Percentiles rank a stretch among this genome's conserved stretches.
Conservation (phyloP, 2,888 invertebrate genomes). For the Oligia fasciuncula region DNA sequence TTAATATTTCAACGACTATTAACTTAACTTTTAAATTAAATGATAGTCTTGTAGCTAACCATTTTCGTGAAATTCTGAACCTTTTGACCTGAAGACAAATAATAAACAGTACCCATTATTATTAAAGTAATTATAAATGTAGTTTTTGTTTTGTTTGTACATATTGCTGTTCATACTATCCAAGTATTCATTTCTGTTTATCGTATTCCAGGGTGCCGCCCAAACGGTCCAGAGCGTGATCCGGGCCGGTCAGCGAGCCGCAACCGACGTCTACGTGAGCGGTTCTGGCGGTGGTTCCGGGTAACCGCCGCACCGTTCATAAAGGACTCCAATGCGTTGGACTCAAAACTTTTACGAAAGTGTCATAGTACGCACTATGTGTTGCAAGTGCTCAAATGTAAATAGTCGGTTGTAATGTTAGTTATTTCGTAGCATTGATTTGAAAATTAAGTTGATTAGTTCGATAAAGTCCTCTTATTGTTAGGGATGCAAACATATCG, state of each 20-base stretch:
- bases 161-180: background rate
- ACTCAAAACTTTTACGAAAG: slow-evolving; percentile 87
- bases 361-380: slow-evolving; percentile 89
- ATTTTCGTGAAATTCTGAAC: background rate
- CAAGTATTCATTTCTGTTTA: background rate
- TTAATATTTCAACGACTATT: slow-evolving; percentile 23
- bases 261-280: slow-evolving; percentile 86
- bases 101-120: background rate
- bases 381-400: slow-evolving; percentile 87
- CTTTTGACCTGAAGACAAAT: background rate
- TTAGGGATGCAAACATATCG: slow-evolving; percentile 54
- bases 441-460: slow-evolving; percentile 57
- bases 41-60: background rate
- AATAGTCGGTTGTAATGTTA: slow-evolving; percentile 70
- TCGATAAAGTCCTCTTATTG: slow-evolving; percentile 55
- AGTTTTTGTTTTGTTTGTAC: background rate
- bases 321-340: slow-evolving; percentile 63
- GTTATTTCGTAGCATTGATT: slow-evolving; percentile 61
- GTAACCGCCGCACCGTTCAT: slow-evolving; percentile 57
- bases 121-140: background rate
- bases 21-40: background rate
- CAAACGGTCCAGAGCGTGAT: slow-evolving; percentile 92
- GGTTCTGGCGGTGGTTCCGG: slow-evolving; percentile 86
- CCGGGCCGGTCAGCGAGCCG: slow-evolving; percentile 88
- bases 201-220: slow-evolving; percentile 92